Percentiles rank a stretch among this genome's conserved stretches.
These are phyloP conservation scores for Hyla sarda DNA, from an alignment of 2,113 vertebrate species.

Conservation along the genomic window DNA sequence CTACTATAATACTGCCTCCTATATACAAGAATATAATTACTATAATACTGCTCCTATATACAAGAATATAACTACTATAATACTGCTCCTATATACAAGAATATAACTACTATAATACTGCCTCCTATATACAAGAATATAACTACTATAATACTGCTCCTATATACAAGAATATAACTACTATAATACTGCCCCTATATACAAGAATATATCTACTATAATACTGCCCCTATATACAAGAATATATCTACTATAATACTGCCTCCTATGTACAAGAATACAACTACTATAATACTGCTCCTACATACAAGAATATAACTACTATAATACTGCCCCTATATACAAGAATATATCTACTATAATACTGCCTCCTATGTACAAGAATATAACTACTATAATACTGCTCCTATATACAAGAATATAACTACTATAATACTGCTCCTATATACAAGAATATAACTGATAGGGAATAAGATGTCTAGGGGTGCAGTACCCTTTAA, in stretches of 20 bases:
- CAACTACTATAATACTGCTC: slow-evolving; percentile 8
- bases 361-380: slow-evolving; percentile 2
- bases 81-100: slow-evolving; percentile 12
- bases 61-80: slow-evolving; percentile 15
- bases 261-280: background rate
- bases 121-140: background rate
- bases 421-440: slow-evolving; percentile 11
- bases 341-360: slow-evolving; percentile 18
- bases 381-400: slow-evolving; percentile 13
- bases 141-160: slow-evolving; percentile 4
- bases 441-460: background rate
- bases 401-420: slow-evolving; percentile 3
- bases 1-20: background rate
- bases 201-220: slow-evolving; percentile 8
- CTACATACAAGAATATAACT: too few relatives aligned
- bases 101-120: slow-evolving; percentile 19
- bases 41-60: slow-evolving; percentile 6
- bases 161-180: slow-evolving; percentile 4
- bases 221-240: slow-evolving; percentile 4
- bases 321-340: slow-evolving; percentile 8
- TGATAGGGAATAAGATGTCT: too few relatives aligned
- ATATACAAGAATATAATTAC: slow-evolving; percentile 4
- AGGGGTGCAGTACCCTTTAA: too few relatives aligned
- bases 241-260: slow-evolving; percentile 19
- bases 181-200: background rate